These are phyloP conservation scores for Epirrhoe alternata DNA, from an alignment of 2,888 invertebrate genomes.

Conservation along the genomic window DNA sequence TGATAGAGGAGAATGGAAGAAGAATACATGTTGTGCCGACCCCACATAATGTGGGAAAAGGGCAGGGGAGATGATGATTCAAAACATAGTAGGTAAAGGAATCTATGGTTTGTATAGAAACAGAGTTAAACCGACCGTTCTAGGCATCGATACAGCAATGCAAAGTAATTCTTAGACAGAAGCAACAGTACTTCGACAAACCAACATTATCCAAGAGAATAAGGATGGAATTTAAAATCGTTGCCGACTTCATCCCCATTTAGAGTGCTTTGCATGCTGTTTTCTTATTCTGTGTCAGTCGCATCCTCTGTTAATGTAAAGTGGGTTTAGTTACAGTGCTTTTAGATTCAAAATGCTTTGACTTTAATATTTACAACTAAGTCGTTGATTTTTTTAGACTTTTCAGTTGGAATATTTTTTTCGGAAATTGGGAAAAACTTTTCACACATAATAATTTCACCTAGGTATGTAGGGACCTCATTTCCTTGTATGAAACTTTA, in stretches of 20 bases:
- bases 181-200: slow-evolving; percentile 49
- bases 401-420: too few relatives aligned
- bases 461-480: too few relatives aligned
- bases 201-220: slow-evolving; percentile 54
- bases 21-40: too few relatives aligned
- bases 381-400: too few relatives aligned
- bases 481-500: too few relatives aligned
- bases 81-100: too few relatives aligned
- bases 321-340: neutral
- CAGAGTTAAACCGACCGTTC: neutral
- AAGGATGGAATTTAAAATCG: slow-evolving; percentile 63
- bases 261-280: slow-evolving; percentile 63
- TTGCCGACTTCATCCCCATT: slow-evolving; percentile 58
- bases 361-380: neutral
- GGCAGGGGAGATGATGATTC: too few relatives aligned
- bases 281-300: slow-evolving; percentile 11
- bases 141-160: neutral
- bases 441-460: too few relatives aligned
- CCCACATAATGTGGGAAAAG: too few relatives aligned
- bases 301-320: neutral
- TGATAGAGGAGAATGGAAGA: too few relatives aligned
- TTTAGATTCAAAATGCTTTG: slow-evolving; percentile 9
- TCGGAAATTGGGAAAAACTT: too few relatives aligned
- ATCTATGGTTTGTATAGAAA: too few relatives aligned
- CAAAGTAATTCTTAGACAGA: slow-evolving; percentile 31